phyloP scores from a whole-genome alignment of 2,888 invertebrate species.

The Heterodera filipjevi region DNA sequence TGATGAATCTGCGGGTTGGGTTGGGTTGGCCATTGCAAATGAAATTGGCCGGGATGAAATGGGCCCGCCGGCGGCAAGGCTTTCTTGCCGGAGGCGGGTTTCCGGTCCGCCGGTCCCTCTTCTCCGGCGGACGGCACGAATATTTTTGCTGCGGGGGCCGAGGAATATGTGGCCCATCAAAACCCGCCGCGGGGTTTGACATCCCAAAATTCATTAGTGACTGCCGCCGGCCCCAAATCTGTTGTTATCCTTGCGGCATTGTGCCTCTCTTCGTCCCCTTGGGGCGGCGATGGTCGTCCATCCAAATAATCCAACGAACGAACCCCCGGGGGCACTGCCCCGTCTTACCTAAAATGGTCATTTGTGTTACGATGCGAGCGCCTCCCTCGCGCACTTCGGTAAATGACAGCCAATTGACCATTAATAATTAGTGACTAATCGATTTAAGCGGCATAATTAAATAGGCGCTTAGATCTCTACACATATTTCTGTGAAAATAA shows the following conservation, averaged over 20 bases:
- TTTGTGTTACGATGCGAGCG: constrained; percentile 1
- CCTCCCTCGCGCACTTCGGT: background rate
- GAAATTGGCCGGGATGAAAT: constrained; percentile 7
- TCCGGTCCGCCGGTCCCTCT: constrained; percentile 13
- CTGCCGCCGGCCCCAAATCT: constrained; percentile 18
- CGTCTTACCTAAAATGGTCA: background rate
- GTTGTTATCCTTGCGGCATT: constrained; percentile 9
- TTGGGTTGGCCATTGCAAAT: constrained; percentile 12
- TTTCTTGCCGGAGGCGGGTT: constrained; percentile 12
- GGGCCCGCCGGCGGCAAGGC: background rate
- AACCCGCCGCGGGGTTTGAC: constrained; percentile 13
- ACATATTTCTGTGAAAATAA: too few species aligned
- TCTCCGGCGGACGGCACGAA: constrained; percentile 10
- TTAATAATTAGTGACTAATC: background rate
- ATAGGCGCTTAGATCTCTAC: background rate
- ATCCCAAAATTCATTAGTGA: constrained; percentile 18
- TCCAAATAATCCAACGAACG: background rate
- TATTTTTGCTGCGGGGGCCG: background rate
- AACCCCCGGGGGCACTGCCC: background rate
- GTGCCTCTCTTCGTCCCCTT: background rate
- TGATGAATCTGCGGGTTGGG: constrained; percentile 7
- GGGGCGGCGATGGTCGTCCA: background rate
- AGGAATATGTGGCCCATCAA: constrained; percentile 20
- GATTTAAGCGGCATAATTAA: background rate
- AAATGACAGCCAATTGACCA: background rate